Percentiles rank a stretch among this genome's conserved stretches.
These are phyloP conservation scores for Pachyramphus minor DNA, from an alignment of 2,113 vertebrate genomes.

Conservation along the genomic window DNA sequence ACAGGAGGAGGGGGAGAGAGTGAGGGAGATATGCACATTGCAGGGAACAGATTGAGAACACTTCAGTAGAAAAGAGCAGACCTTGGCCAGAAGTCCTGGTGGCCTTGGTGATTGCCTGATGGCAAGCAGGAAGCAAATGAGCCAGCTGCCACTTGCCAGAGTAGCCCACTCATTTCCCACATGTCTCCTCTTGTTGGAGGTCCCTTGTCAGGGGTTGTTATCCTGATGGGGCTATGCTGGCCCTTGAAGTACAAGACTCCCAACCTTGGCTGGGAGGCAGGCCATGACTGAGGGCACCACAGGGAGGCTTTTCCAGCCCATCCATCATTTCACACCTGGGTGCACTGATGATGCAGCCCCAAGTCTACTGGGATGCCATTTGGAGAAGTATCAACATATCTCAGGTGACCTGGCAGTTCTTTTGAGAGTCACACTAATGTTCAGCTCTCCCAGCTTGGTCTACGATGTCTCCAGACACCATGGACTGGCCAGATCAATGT, in stretches of 20 bases:
- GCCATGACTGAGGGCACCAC: background rate
- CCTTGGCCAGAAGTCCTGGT: background rate
- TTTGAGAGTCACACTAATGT: background rate
- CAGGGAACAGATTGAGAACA: constrained; percentile 12
- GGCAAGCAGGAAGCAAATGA: background rate
- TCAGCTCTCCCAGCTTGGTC: background rate
- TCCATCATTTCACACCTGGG: background rate
- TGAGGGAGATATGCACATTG: background rate
- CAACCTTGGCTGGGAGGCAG: background rate
- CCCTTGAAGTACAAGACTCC: background rate
- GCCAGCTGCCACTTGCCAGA: background rate
- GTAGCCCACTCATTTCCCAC: background rate
- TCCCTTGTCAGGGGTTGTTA: background rate
- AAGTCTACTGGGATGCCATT: background rate
- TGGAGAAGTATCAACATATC: background rate
- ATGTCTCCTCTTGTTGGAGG: background rate
- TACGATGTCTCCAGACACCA: background rate
- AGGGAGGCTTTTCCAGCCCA: background rate
- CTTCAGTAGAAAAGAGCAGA: background rate
- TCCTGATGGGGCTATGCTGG: background rate
- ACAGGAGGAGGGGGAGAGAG: background rate
- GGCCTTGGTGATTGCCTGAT: background rate
- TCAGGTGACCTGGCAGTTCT: background rate
- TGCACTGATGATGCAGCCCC: background rate
- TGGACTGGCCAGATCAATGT: background rate